Conservation (phyloP, 1,140 invertebrate genomes). For the Drosophila dunni region DNA sequence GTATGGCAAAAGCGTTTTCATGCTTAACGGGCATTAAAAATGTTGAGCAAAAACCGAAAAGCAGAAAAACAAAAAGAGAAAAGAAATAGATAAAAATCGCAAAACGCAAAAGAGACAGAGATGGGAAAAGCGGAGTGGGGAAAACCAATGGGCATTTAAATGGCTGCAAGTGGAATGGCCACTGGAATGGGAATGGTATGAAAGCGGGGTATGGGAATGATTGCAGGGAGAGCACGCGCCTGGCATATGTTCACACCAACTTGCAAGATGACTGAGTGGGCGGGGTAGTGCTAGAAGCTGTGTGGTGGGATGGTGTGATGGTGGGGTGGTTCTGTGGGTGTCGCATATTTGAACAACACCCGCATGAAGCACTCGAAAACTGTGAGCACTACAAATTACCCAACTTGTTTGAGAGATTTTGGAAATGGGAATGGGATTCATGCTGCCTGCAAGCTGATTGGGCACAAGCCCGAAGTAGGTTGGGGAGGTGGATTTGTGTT, state of each 20-base stretch:
- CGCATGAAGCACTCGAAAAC: constrained; percentile 73
- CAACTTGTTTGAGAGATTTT: constrained; percentile 38
- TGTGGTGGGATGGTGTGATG: constrained; percentile 9
- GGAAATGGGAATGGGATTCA: constrained; percentile 16
- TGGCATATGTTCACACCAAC: constrained; percentile 84
- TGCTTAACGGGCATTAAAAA: constrained; percentile 82
- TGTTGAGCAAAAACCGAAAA: constrained; percentile 67
- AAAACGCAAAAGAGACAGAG: constrained; percentile 33
- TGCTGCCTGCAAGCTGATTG: constrained; percentile 66
- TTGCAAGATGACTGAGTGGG: constrained; percentile 41
- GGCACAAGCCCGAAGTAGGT: constrained; percentile 22
- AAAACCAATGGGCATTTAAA: constrained; percentile 27
- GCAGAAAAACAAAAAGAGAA: constrained; percentile 35
- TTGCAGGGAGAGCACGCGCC: constrained; percentile 58
- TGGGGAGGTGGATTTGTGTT: constrained; percentile 25
- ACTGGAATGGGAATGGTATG: background rate
- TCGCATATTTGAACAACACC: constrained; percentile 78
- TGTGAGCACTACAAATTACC: constrained; percentile 69
- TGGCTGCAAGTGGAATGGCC: constrained; percentile 38
- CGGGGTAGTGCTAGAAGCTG: constrained; percentile 39
- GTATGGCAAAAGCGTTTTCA: constrained; percentile 77
- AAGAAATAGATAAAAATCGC: constrained; percentile 61
- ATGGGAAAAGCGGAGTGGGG: background rate
- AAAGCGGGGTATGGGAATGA: background rate
- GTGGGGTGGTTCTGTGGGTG: constrained; percentile 13